A percentile compares a stretch with the other conserved stretches of the same genome.
phyloP scores from a whole-genome alignment of 1,140 invertebrate species.

The Drosophila kurseongensis region DNA sequence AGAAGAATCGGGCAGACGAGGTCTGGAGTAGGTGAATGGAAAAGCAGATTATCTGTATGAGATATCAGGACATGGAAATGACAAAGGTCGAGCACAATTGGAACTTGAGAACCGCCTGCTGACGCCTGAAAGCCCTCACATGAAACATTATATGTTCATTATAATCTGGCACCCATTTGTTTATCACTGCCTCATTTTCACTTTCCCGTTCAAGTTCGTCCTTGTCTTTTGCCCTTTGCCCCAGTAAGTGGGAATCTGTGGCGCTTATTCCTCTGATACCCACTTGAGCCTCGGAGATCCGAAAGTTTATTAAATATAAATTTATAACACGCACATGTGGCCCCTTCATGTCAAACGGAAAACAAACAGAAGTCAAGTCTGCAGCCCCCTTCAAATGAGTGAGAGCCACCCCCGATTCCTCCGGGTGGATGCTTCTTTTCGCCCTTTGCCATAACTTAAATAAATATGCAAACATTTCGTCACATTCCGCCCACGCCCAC shows the following conservation, averaged over 20 bases:
- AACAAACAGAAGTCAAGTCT: constrained; percentile 74
- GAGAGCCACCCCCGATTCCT: constrained; percentile 41
- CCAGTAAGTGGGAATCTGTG: constrained; percentile 6
- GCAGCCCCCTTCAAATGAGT: constrained; percentile 40
- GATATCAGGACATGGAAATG: constrained; percentile 11
- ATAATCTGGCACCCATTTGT: constrained; percentile 20
- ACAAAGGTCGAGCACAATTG: constrained; percentile 16
- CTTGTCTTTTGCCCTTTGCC: constrained; percentile 10
- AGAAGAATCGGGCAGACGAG: not conserved
- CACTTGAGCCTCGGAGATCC: constrained; percentile 55
- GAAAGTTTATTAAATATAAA: constrained; percentile 78
- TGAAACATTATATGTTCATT: constrained; percentile 26
- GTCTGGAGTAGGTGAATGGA: not conserved
- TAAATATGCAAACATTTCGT: constrained; percentile 80
- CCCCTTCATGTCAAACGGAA: constrained; percentile 45
- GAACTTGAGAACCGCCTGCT: constrained; percentile 15
- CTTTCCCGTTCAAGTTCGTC: constrained; percentile 10
- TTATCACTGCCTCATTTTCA: constrained; percentile 26
- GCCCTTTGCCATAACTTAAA: constrained; percentile 71
- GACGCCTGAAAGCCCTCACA: constrained; percentile 1
- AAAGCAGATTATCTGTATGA: constrained; percentile 25
- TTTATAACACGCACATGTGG: constrained; percentile 75
- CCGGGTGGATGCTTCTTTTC: constrained; percentile 32
- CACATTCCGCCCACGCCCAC: constrained; percentile 60
- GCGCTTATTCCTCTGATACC: constrained; percentile 13